These are phyloP conservation scores for Drosophila repleta DNA, from an alignment of 1,140 invertebrate species.

Conservation along the genomic window DNA sequence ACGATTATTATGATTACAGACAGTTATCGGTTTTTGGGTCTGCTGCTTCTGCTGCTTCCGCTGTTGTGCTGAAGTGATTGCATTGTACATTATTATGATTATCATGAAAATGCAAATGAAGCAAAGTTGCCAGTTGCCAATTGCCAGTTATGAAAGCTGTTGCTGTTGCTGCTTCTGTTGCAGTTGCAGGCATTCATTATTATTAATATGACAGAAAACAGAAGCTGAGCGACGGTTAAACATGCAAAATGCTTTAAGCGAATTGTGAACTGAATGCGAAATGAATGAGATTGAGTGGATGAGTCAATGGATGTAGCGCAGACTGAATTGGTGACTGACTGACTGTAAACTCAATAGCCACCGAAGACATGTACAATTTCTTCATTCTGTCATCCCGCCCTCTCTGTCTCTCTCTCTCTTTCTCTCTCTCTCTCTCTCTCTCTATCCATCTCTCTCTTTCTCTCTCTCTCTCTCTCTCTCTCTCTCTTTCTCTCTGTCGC, in stretches of 20 bases:
- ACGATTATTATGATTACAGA: conserved; percentile 63
- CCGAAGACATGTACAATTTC: conserved; percentile 28
- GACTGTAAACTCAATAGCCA: conserved; percentile 37
- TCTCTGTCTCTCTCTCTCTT: not conserved
- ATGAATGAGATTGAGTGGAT: conserved; percentile 38
- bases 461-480: too few relatives aligned
- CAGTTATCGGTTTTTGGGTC: conserved; percentile 23
- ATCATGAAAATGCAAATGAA: conserved; percentile 83
- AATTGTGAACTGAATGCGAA: conserved; percentile 49
- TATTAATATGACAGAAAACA: conserved; percentile 49
- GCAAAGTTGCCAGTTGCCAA: conserved; percentile 35
- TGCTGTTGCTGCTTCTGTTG: conserved; percentile 14
- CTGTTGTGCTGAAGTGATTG: not conserved
- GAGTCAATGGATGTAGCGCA: conserved; percentile 1
- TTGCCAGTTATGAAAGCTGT: conserved; percentile 12
- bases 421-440: too few relatives aligned
- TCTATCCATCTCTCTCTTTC: too few relatives aligned
- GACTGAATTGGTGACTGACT: conserved; percentile 9
- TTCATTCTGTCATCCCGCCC: not conserved
- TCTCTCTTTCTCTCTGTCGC: not conserved
- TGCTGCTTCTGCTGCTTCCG: conserved; percentile 6
- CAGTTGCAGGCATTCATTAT: conserved; percentile 54
- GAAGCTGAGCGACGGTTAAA: conserved; percentile 38
- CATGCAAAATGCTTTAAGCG: conserved; percentile 74
- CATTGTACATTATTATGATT: conserved; percentile 70